phyloP scores from a whole-genome alignment of 2,888 invertebrate genomes.

The Tenthredo livida region DNA sequence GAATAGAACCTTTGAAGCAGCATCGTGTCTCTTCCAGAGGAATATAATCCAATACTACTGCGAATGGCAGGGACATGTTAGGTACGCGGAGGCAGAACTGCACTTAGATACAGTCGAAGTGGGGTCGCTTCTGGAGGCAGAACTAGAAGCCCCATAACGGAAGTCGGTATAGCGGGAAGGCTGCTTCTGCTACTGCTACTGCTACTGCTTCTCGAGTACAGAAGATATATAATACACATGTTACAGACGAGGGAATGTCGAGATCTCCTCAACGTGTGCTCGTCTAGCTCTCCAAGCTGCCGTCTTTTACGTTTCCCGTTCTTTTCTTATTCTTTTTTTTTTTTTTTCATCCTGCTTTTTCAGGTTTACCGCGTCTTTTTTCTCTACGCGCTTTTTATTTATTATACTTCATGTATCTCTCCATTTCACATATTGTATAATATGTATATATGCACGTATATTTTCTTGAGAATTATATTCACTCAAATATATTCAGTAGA shows the following conservation, averaged over 20 bases:
- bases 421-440: background rate
- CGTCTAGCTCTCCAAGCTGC: background rate
- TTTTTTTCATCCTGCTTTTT: background rate
- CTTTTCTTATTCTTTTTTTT: background rate
- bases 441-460: background rate
- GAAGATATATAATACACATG: conserved; percentile 32
- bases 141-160: conserved; percentile 41
- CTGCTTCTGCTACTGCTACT: conserved; percentile 6
- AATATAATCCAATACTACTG: conserved; percentile 35
- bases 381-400: background rate
- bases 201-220: conserved; percentile 5
- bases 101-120: conserved; percentile 42
- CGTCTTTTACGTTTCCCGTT: background rate
- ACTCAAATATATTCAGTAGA: background rate
- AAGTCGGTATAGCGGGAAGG: conserved; percentile 35
- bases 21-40: conserved; percentile 25
- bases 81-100: conserved; percentile 27
- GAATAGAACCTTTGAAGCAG: background rate
- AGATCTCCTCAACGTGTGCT: conserved; percentile 18
- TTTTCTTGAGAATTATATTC: background rate
- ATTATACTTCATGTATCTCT: background rate
- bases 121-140: conserved; percentile 40
- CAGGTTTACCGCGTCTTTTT: background rate
- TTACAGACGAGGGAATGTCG: conserved; percentile 18
- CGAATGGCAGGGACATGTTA: conserved; percentile 36